Evolutionary conservation across 1,140 invertebrate genomes (phyloP).

Genomic region (Danaus plexippus): DNA sequence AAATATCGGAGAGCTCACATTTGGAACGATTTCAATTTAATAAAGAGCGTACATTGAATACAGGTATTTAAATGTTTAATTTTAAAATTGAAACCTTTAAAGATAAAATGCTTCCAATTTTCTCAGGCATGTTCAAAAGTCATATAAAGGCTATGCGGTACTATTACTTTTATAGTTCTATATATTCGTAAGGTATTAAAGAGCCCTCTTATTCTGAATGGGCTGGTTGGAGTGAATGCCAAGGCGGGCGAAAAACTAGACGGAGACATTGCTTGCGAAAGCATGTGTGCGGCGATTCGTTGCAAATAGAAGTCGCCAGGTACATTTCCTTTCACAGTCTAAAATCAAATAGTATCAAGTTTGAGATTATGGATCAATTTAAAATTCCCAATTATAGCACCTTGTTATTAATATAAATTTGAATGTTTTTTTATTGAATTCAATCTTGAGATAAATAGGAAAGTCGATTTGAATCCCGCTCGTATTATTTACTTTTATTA

Average conservation of each 20-base stretch:
- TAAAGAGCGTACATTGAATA: conserved; percentile 15
- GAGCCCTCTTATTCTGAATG: conserved; percentile 41
- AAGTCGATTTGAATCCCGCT: too few species aligned
- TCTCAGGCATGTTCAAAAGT: neutral
- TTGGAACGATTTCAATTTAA: conserved; percentile 11
- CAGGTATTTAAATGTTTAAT: conserved; percentile 11
- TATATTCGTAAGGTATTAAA: conserved; percentile 34
- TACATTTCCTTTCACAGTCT: conserved; percentile 12
- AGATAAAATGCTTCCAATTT: conserved; percentile 7
- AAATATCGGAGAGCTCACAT: conserved; percentile 15
- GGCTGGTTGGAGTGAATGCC: conserved; percentile 46
- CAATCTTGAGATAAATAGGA: too few species aligned
- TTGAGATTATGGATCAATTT: too few species aligned
- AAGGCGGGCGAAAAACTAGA: conserved; percentile 38
- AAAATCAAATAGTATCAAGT: too few species aligned
- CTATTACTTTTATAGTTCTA: conserved; percentile 15
- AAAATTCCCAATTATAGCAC: too few species aligned
- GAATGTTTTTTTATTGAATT: too few species aligned
- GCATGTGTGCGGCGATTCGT: conserved; percentile 42
- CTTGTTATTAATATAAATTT: too few species aligned
- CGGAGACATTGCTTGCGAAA: conserved; percentile 46
- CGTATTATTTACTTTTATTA: too few species aligned
- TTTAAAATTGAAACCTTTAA: neutral
- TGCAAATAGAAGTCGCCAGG: conserved; percentile 53
- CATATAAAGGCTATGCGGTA: conserved; percentile 1